Base-by-base conservation (phyloP, 2,888 invertebrate species). In the Leucoma salicis region DNA sequence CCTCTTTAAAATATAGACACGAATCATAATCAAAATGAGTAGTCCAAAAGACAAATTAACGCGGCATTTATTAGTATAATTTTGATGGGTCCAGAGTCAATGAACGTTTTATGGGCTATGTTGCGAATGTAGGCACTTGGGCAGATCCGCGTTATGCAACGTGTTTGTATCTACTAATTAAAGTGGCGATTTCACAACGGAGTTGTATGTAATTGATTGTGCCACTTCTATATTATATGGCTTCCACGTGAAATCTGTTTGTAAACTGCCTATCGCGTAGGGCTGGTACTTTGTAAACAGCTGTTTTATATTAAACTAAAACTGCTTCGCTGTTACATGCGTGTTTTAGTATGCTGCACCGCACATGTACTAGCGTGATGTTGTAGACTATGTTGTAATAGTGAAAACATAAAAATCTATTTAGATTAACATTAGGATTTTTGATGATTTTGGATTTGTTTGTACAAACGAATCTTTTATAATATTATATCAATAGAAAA, bases 141-240 rank as follows among this genome's bases (percentile, higher is more conserved):
- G 29, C 29, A 29, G 31, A 44, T 25, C 24, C 44, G 41, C 46
- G 53, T 56, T 56, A 58, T 46, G 61, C 49, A 57, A 56, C 37
- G 8, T 36, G 36, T 31, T 29, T 41, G 38, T 55, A 40, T 48
- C 45, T 48, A 45, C 40, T 52, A 63, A 70, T 68, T 64, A 64
- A 66, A 63, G 59, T 61, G 64, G 48, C 49, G 57, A 57, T 72
- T 70, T 70, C 67, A 63, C 67, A 70, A 70, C 56, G 49, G 42
- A 53, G 54, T 50, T 57, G 59, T 57, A 48, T 54, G 63, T 29
- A 66, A 71, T 66, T 71, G 70, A 66, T 66, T 63, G 66, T 69
- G 56, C 66, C 54, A 66, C 66, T 69, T 58, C 2, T 21, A 16
- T 16, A 6, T n/a, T 28, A 29, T 65, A 65, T 56, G 59, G 54